Evolutionary conservation across 2,888 invertebrate species (phyloP), one percentile per base, ranked within the genome.

Genomic region (Slavum lentiscoides): DNA sequence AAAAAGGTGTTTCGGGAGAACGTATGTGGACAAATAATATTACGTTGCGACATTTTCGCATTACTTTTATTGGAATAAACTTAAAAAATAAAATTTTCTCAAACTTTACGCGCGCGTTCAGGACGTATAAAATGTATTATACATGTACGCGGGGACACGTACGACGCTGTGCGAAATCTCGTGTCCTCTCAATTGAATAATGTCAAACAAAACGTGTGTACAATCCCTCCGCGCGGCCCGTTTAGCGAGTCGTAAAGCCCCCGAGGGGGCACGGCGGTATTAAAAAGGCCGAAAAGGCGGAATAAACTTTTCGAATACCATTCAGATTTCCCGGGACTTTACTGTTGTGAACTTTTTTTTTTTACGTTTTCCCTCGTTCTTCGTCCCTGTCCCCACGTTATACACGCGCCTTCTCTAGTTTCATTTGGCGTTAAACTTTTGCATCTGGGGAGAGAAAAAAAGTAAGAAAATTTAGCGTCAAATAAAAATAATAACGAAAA

Each of bases 271-370:
- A 43, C 15, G 37, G 70, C 13, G 58, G n/a, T 82, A 72, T 82
- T 80, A 82, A 81, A 68, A 66, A 81, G 73, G 67, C 80, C 13
- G 39, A 70, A 77, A 62, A 77, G 77, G 64, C 58, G 64, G 53
- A 70, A 64, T 72, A 80, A 80, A 80, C 80, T 80, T 80, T 80
- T 80, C 70, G 53, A 70, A 77, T 77, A 77, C 70, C 62, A 77
- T 77, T 77, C 77, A 77, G 77, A 77, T 77, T 77, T 77, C 64
- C 64, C 61, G 80, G 64, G 69, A 62, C 64, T 72, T 80, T 53
- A 39, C 21, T 2, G 37, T 70, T 2, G 37, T 70, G 62, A 77
- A 77, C 77, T 77, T 77, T 72, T 77, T 77, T 72, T 73, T 64
- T 70, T 53, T 61, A 23, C 73, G 37, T 74, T 68, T 61, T 67